Base-by-base conservation (phyloP, 2,888 invertebrate species). In the Caenorhabditis virilis region DNA sequence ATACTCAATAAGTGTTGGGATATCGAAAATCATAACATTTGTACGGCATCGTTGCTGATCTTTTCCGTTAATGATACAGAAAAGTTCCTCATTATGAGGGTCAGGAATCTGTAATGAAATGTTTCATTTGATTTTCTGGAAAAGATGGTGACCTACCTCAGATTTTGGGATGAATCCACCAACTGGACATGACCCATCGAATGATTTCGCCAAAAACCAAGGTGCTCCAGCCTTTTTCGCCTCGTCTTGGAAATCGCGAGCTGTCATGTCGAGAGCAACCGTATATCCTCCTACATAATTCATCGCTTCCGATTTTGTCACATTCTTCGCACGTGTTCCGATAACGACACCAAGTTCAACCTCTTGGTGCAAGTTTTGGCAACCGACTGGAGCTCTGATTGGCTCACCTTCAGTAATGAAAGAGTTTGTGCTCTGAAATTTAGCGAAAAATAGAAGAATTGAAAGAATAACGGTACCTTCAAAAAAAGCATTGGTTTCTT, bases 261-360 rank as follows among this genome's bases (percentile, higher is more conserved):
- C 87, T 0, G 91, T 91, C 87, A 91, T 88, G 82, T 91, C 91
- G 25, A 91, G 84, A 0, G 90, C 90, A 2, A 78, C 70, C 7
- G 77, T 69, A 51, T 80, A 80, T 2, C 80, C 80, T 11, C 69
- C 78, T 9, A 82, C 70, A 57, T 76, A 77, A 11, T 68, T 58
- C 66, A 69, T 68, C 5, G 77, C 77, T 9, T 69, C 59, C 9
- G 42, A 41, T 50, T 66, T 68, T 15, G 54, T 38, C 23, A 76
- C 63, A 46, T 67, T 65, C 30, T 66, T 69, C 46, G 89, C 89
- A 46, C 77, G 84, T 77, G 87, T 86, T 0, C 88, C 88, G 67
- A 91, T 90, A 1, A 91, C 87, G 3, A 91, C 87, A 0, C 90
- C 91, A 46, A 91, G 84, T 82, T 91, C 91, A 1, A 91, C 89